Base-by-base conservation (phyloP, 1,140 invertebrate species). In the Tetramorium alpestre region DNA sequence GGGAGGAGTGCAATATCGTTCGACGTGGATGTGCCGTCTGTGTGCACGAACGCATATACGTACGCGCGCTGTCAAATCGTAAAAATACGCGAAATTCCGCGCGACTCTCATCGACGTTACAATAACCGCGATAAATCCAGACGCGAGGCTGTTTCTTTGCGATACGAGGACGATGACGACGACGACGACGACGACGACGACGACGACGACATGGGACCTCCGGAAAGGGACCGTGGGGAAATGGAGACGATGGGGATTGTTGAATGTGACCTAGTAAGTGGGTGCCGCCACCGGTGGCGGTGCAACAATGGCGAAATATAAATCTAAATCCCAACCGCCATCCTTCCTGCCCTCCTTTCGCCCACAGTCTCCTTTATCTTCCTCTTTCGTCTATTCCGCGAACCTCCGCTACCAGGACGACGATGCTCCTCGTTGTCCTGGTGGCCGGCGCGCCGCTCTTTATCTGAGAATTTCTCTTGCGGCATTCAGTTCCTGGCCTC, bases 91-190 rank as follows among this genome's bases (percentile, higher is more conserved):
- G 86, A 87, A 92, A 92, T 92, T 89, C 87, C 82, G 75, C 87
- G 88, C 88, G 90, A 91, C 89, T 94, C 92, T 92, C 91, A 91
- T 93, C 91, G 93, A 93, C 89, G 88, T 93, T 93, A 93, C 92
- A 93, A 93, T 93, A 93, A 93, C 90, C 86, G 90, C 89, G 87
- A 92, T 92, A 93, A 91, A 92, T 92, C 90, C 90, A 85, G 76
- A 73, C 85, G 69, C 62, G 88, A 54, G 70, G 78, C 89, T 90
- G 89, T 73, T 90, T 86, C 88, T 87, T 89, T 76, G 89, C 88
- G 89, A 88, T 92, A 91, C 86, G 85, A 77, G 75, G 73, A 73
- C 64, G 87, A 47, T 76, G 86, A 85, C 87, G 22, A 18, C 6
- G 69, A 28, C 58, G 11, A 64, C 77, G 82, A 72, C 70, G 88